phyloP scores from a whole-genome alignment of 2,888 invertebrate genomes.

The Acanthacorydalis orientalis region DNA sequence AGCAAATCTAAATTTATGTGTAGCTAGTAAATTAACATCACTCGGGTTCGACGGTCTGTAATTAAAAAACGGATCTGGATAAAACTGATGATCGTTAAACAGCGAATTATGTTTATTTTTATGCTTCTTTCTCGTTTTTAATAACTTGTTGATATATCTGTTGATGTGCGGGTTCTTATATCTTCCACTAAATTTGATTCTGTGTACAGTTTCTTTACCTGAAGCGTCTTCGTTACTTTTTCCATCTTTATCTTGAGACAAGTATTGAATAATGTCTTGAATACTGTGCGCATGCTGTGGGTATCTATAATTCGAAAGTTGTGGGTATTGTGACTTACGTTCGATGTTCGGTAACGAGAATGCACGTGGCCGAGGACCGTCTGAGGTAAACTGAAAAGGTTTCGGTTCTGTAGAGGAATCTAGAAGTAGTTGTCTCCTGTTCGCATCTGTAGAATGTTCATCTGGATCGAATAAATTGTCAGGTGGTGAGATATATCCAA shows the following conservation, averaged over 20 bases:
- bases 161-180: neutral
- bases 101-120: neutral
- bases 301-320: slow-evolving; percentile 1
- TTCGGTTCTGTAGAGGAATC: neutral
- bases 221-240: neutral
- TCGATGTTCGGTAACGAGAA: neutral
- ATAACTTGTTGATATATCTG: neutral
- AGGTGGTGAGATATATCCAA: too few relatives aligned
- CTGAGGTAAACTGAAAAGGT: slow-evolving; percentile 2
- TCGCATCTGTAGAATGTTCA: neutral
- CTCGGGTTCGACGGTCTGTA: slow-evolving; percentile 58
- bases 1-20: slow-evolving; percentile 28
- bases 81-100: neutral
- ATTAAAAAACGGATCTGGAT: slow-evolving; percentile 44
- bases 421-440: neutral
- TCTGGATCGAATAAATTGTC: neutral
- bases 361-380: slow-evolving; percentile 1
- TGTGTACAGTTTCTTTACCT: neutral
- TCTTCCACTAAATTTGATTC: neutral
- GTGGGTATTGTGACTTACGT: neutral
- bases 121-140: neutral
- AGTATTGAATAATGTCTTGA: slow-evolving; percentile 5
- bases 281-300: slow-evolving; percentile 1
- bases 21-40: slow-evolving; percentile 56
- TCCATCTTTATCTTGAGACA: neutral